phyloP scores from a whole-genome alignment of 2,888 invertebrate genomes.

The Oxytorus armatus region DNA sequence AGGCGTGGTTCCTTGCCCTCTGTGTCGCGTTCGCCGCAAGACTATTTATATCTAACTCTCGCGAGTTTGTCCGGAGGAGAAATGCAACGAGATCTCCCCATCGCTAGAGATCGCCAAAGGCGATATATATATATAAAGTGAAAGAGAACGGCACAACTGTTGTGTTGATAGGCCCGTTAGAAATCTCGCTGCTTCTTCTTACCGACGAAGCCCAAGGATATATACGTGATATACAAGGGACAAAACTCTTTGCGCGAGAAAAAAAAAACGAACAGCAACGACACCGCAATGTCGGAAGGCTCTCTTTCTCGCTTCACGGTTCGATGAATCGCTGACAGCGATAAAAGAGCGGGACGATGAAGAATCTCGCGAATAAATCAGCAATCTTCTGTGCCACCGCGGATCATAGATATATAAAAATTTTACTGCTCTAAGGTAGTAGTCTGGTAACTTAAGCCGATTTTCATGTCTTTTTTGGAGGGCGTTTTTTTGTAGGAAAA shows the following conservation, averaged over 20 bases:
- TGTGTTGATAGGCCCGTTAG: slow-evolving; percentile 52
- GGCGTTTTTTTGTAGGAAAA: no score
- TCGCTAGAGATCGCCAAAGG: slow-evolving; percentile 48
- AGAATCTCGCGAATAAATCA: slow-evolving; percentile 2
- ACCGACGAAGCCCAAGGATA: slow-evolving; percentile 25
- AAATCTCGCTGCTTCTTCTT: slow-evolving; percentile 52
- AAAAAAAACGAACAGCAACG: no score
- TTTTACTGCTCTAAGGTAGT: no score
- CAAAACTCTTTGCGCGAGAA: slow-evolving; percentile 51
- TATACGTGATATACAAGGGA: slow-evolving; percentile 10
- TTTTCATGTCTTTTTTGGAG: no score
- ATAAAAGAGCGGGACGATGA: slow-evolving; percentile 30
- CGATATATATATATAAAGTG: slow-evolving; percentile 13
- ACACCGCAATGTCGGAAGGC: slow-evolving; percentile 55
- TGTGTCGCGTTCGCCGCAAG: slow-evolving; percentile 66
- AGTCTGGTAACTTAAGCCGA: no score
- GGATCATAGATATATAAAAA: no score
- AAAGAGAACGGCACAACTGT: slow-evolving; percentile 58
- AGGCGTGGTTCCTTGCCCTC: slow-evolving; percentile 77
- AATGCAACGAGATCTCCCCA: slow-evolving; percentile 62
- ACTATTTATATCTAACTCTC: slow-evolving; percentile 76
- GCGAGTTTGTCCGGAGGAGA: slow-evolving; percentile 68
- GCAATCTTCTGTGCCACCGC: no score
- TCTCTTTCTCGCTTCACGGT: slow-evolving; percentile 55
- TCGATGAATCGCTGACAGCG: slow-evolving; percentile 51